Conservation (phyloP, 2,797 vertebrate genomes). For the Eulemur rubriventer region DNA sequence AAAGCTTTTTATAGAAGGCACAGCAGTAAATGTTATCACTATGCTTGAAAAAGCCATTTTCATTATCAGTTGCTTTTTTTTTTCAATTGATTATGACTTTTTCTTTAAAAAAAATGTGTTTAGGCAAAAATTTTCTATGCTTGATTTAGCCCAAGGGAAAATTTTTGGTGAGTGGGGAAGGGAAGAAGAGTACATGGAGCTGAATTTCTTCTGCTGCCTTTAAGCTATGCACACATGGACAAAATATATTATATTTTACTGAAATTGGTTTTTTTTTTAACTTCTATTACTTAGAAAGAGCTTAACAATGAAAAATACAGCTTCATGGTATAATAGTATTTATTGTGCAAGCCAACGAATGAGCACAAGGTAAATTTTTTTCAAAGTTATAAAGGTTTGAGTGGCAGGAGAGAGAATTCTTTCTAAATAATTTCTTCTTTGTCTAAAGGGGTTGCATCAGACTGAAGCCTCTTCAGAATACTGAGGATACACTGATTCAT, state of each 20-base stretch:
- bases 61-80: slow-evolving; percentile 76
- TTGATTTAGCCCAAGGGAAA: slow-evolving; percentile 72
- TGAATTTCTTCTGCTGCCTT: slow-evolving; percentile 54
- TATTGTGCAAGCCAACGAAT: background rate
- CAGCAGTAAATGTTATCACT: slow-evolving; percentile 76
- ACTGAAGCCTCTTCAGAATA: background rate
- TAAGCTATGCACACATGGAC: slow-evolving; percentile 22
- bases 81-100: slow-evolving; percentile 78
- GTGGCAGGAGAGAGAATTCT: background rate
- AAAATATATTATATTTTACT: slow-evolving; percentile 32
- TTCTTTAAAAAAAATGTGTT: slow-evolving; percentile 75
- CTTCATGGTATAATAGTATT: background rate
- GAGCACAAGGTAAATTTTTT: background rate
- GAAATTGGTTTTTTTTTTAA: background rate
- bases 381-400: background rate
- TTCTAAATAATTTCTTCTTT: background rate
- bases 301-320: slow-evolving; percentile 33
- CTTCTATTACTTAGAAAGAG: slow-evolving; percentile 24
- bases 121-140: slow-evolving; percentile 70
- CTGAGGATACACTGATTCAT: background rate
- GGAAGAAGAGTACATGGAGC: background rate
- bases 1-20: slow-evolving; percentile 80
- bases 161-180: background rate
- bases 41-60: slow-evolving; percentile 76
- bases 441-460: background rate